Base-by-base conservation (phyloP, 2,797 vertebrate species). In the Pseudomugil gertrudae region DNA sequence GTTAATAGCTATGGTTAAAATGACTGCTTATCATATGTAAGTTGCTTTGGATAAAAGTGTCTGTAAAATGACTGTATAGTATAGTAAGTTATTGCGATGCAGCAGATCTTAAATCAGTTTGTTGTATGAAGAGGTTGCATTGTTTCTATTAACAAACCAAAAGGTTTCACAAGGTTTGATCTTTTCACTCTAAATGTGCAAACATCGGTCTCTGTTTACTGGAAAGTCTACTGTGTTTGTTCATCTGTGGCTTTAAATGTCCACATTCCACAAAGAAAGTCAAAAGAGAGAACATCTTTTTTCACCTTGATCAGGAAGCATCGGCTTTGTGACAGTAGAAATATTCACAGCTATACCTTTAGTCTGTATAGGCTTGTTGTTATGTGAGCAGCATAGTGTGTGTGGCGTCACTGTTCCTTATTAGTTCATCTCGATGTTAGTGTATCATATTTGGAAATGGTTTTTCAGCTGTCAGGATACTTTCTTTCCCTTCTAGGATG, bases 401-500 rank as follows among this genome's bases (percentile, higher is more conserved):
- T n/a, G 14, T 23, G 8, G 29, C 17, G 19, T 32, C 52, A 30
- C 8, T 17, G 7, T 27, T 27, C 27, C 27, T 30, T 27, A 33
- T 35, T 57, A 23, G 53, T 24, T 23, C 40, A 35, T 66, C 29
- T 65, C 21, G 0, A 56, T 23, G 52, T 48, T 35, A 33, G 29
- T 8, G 8, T 43, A 2, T 51, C 1, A 35, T 30, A 45, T 23
- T 43, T 54, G 4, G 27, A 29, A 58, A 48, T 27, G 40, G 6
- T 57, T 13, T 9, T 19, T 50, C 32, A 47, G 21, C 9, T 70
- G 36, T 63, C 32, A 57, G 57, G 50, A 52, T 30, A 0, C 51
- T 76, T 15, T 79, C 11, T 48, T n/a, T 76, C 35, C 23, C 33
- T 76, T 67, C 43, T 68, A 85, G 82, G 69, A 64, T 3, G 23